A percentile compares a stretch with the other conserved stretches of the same genome.
phyloP scores from a whole-genome alignment of 2,113 vertebrate genomes.

The Calidris pygmaea region DNA sequence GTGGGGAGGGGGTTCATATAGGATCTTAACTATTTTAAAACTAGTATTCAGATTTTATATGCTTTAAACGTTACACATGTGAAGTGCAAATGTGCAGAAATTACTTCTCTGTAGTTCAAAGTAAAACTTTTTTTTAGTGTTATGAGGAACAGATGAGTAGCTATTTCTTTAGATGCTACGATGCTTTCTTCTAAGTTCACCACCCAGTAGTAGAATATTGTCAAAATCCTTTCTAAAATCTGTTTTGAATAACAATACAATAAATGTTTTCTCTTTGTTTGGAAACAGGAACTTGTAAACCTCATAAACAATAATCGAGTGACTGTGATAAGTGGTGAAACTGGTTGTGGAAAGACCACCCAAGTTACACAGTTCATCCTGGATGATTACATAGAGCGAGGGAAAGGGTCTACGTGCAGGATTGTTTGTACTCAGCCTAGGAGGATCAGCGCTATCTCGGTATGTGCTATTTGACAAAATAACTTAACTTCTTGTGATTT shows the following conservation, averaged over 20 bases:
- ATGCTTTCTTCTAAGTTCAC: background rate
- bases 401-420: constrained; percentile 87
- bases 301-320: constrained; percentile 85
- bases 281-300: constrained; percentile 84
- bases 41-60: background rate
- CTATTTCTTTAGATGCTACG: background rate
- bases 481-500: background rate
- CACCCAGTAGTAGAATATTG: fast-evolving
- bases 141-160: fast-evolving
- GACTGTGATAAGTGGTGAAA: constrained; percentile 94
- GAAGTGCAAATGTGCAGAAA: background rate
- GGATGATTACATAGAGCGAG: constrained; percentile 86
- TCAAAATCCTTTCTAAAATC: fast-evolving
- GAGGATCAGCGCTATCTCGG: constrained; percentile 96
- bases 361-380: constrained; percentile 97
- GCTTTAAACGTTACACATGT: background rate
- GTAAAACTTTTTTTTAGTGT: too few relatives aligned
- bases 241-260: fast-evolving
- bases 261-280: background rate
- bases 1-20: background rate
- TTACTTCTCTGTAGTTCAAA: background rate
- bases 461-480: constrained; percentile 60
- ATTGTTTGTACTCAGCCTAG: constrained; percentile 95
- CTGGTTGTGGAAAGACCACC: constrained; percentile 96
- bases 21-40: background rate